phyloP scores from a whole-genome alignment of 2,888 invertebrate genomes.

The Chromoteleia sp. region DNA sequence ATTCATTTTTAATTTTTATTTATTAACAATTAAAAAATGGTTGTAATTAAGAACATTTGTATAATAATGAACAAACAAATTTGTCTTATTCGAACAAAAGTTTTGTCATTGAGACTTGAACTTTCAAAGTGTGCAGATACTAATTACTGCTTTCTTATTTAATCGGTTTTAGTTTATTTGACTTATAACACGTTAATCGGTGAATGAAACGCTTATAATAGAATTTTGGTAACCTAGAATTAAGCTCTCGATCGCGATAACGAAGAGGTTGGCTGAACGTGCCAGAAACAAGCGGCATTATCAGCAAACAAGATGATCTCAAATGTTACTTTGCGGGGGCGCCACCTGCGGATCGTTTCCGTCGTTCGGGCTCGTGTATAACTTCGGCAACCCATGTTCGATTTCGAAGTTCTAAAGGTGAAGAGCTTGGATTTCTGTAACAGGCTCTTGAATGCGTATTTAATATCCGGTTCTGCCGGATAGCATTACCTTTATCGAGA shows the following conservation, averaged over 20 bases:
- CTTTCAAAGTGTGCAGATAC: no score
- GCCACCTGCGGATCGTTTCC: background rate
- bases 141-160: no score
- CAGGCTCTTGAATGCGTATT: no score
- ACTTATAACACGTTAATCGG: constrained; percentile 2
- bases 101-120: no score
- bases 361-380: background rate
- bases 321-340: background rate
- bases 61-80: no score
- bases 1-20: background rate
- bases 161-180: no score
- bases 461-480: no score
- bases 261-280: background rate
- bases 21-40: no score
- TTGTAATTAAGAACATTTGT: no score
- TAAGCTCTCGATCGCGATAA: constrained; percentile 8
- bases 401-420: background rate
- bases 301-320: background rate
- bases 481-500: no score
- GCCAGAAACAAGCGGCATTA: constrained; percentile 16
- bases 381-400: background rate
- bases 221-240: background rate
- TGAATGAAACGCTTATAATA: background rate
- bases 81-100: no score
- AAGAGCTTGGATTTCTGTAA: no score